Evolutionary conservation across 2,797 vertebrate species (phyloP).

Genomic region (Urophycis tenuis): DNA sequence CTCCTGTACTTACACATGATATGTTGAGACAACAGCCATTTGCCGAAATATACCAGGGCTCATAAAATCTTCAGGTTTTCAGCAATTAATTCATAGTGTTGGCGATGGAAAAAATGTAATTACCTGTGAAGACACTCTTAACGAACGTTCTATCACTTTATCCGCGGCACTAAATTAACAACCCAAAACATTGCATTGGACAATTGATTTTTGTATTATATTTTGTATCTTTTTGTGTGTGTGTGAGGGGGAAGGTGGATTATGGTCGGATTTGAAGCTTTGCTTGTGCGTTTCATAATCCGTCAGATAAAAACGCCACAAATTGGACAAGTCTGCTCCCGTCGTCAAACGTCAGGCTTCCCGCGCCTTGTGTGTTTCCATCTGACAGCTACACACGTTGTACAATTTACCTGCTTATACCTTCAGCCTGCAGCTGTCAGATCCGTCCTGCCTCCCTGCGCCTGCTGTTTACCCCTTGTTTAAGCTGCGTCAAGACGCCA

Average conservation of each 20-base stretch:
- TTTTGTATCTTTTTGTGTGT: not conserved
- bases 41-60: not conserved
- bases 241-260: not conserved
- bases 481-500: not conserved
- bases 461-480: conserved; percentile 28
- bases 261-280: not conserved
- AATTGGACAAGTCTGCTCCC: not conserved
- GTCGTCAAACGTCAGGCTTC: conserved; percentile 36
- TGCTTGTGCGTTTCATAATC: not conserved
- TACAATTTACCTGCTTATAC: conserved; percentile 50
- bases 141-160: not conserved
- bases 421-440: conserved; percentile 44
- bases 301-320: not conserved
- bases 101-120: not conserved
- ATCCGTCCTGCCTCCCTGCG: conserved; percentile 31
- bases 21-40: not conserved
- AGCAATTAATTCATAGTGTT: not conserved
- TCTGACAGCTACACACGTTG: conserved; percentile 52
- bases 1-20: not conserved
- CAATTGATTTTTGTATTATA: not conserved
- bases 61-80: not conserved
- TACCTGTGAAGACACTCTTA: not conserved
- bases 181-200: not conserved
- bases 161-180: not conserved
- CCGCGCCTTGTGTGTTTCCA: conserved; percentile 23